These are phyloP conservation scores for Theodoxus fluviatilis DNA, from an alignment of 2,888 invertebrate genomes.

Conservation along the genomic window DNA sequence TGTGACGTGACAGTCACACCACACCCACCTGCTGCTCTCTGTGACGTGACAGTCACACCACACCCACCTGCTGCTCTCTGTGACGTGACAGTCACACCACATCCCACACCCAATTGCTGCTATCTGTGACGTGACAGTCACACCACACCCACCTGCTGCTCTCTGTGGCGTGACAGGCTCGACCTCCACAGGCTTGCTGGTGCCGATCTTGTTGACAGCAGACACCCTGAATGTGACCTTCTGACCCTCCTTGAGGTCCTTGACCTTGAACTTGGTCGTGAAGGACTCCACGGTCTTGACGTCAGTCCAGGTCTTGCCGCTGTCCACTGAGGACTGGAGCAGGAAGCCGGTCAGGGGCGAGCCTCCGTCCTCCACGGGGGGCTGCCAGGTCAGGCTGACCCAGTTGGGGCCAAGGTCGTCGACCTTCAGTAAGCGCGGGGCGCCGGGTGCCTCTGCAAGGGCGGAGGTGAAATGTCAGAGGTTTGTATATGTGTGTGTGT, in stretches of 20 bases:
- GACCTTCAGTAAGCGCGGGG: constrained; percentile 50
- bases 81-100: no score
- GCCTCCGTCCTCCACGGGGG: constrained; percentile 58
- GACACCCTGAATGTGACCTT: constrained; percentile 51
- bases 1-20: no score
- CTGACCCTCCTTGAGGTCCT: constrained; percentile 72
- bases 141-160: constrained; percentile 75
- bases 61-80: no score
- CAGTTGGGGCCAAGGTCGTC: constrained; percentile 51
- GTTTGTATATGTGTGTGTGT: no score
- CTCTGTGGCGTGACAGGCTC: constrained; percentile 42
- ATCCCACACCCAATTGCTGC: no score
- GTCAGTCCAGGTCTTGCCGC: constrained; percentile 26
- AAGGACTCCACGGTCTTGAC: constrained; percentile 35
- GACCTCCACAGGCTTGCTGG: constrained; percentile 45
- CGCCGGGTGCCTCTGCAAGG: constrained; percentile 31
- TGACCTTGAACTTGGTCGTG: constrained; percentile 39
- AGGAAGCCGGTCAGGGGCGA: constrained; percentile 44
- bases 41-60: no score
- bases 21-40: no score
- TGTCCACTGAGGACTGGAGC: constrained; percentile 42
- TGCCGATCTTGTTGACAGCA: constrained; percentile 49
- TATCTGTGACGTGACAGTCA: no score
- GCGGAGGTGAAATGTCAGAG: no score
- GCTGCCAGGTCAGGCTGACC: constrained; percentile 54